phyloP scores from a whole-genome alignment of 2,797 vertebrate genomes.

The Anabas testudineus region DNA sequence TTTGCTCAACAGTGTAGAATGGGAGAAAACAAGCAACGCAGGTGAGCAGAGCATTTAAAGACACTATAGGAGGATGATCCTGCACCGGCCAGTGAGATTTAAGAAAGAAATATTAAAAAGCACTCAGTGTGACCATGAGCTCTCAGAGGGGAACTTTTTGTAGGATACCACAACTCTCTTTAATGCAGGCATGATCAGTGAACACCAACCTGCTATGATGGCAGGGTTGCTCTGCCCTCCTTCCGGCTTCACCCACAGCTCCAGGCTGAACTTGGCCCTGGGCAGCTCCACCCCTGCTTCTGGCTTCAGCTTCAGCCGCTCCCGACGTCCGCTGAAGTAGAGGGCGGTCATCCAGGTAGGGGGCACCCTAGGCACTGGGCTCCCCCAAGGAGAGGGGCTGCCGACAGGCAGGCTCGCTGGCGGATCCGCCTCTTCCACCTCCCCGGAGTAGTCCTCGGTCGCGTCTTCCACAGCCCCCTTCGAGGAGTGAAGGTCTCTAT shows the following conservation, averaged over 20 bases:
- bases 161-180: neutral
- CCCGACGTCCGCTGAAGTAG: constrained; percentile 90
- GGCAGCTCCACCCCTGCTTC: constrained; percentile 85
- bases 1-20: too few species aligned
- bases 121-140: neutral
- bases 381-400: constrained; percentile 64
- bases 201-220: constrained; percentile 91
- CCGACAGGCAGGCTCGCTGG: constrained; percentile 35
- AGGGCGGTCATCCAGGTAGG: constrained; percentile 85
- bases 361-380: constrained; percentile 64
- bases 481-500: constrained; percentile 42
- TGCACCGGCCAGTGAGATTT: neutral
- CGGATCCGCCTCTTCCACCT: constrained; percentile 69
- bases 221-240: constrained; percentile 94
- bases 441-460: constrained; percentile 73
- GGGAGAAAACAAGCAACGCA: too few species aligned
- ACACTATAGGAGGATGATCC: too few species aligned
- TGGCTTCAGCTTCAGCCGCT: constrained; percentile 87
- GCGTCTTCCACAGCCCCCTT: constrained; percentile 38
- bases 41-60: too few species aligned
- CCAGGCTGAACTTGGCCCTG: constrained; percentile 88
- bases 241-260: constrained; percentile 93
- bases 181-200: neutral
- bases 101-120: neutral
- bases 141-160: neutral